These are phyloP conservation scores for Sebastes hopkinsi DNA, from an alignment of 2,797 vertebrate genomes.

Conservation along the genomic window DNA sequence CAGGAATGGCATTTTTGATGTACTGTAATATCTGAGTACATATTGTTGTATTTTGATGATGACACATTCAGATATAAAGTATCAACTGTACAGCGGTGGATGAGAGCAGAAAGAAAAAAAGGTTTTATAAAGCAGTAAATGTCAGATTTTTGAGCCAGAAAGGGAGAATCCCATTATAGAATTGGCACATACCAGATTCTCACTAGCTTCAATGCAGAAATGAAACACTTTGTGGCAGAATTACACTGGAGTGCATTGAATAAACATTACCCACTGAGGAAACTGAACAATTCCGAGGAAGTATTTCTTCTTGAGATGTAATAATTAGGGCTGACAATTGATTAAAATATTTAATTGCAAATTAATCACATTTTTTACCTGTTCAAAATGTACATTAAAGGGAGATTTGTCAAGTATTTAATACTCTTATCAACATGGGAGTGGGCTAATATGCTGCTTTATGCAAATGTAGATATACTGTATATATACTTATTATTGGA, in stretches of 20 bases:
- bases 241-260: not conserved
- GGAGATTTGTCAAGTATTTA: too few species aligned
- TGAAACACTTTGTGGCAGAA: not conserved
- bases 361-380: fast-evolving
- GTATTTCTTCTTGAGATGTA: not conserved
- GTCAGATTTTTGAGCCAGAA: not conserved
- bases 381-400: too few species aligned
- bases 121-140: not conserved
- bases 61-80: not conserved
- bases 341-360: fast-evolving
- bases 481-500: too few species aligned
- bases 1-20: not conserved
- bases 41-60: not conserved
- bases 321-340: too few species aligned
- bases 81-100: not conserved
- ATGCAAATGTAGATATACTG: too few species aligned
- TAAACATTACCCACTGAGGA: not conserved
- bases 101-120: not conserved
- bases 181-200: not conserved
- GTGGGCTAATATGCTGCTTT: fast-evolving
- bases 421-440: too few species aligned
- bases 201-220: not conserved
- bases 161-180: not conserved
- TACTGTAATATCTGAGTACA: not conserved
- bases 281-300: not conserved